These are phyloP conservation scores for Stenoptilia bipunctidactyla DNA, from an alignment of 2,888 invertebrate species.

Conservation along the genomic window DNA sequence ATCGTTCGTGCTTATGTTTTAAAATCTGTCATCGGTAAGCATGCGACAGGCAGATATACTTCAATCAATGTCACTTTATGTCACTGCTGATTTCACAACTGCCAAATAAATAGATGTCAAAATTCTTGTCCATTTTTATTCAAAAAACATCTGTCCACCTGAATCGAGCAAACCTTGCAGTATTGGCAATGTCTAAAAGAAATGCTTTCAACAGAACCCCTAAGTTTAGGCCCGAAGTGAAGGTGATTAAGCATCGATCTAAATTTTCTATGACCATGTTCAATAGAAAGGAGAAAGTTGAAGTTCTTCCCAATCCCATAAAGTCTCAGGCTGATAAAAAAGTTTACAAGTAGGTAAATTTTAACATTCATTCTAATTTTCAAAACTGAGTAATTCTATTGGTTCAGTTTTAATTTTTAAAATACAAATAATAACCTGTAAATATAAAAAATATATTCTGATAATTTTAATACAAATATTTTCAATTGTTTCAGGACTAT, in stretches of 20 bases:
- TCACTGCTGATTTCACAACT: too few species aligned
- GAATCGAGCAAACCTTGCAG: conserved; percentile 26
- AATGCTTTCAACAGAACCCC: conserved; percentile 42
- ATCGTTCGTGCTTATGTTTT: too few species aligned
- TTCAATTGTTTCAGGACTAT: conserved; percentile 66
- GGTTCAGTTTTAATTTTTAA: too few species aligned
- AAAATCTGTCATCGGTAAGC: too few species aligned
- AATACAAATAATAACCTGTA: too few species aligned
- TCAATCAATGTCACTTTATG: too few species aligned
- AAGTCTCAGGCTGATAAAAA: conserved; percentile 85
- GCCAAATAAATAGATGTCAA: conserved; percentile 41
- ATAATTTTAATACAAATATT: neutral
- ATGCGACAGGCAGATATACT: too few species aligned
- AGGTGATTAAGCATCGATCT: conserved; percentile 28
- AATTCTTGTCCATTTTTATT: conserved; percentile 53
- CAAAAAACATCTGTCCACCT: conserved; percentile 49
- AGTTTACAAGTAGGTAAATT: conserved; percentile 79
- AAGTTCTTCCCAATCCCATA: conserved; percentile 68
- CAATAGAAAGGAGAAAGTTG: conserved; percentile 47
- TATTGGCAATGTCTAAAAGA: conserved; percentile 49
- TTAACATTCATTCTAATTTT: too few species aligned
- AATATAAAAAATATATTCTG: neutral
- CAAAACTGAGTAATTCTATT: too few species aligned
- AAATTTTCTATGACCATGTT: conserved; percentile 28
- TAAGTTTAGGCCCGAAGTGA: conserved; percentile 54